These are phyloP conservation scores for Himalopsyche japonica DNA, from an alignment of 2,888 invertebrate genomes.

Conservation along the genomic window DNA sequence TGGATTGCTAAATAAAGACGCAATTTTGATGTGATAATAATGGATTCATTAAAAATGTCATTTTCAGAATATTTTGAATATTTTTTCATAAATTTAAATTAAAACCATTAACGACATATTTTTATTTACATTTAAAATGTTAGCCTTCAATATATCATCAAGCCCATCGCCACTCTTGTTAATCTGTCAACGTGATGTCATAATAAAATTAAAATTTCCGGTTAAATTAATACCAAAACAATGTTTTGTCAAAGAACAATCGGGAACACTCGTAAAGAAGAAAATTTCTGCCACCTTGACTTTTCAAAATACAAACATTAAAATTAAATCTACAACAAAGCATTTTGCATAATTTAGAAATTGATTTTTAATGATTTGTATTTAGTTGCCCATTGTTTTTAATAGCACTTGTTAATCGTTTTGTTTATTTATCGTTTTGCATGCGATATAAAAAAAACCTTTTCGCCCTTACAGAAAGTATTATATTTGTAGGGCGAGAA, in stretches of 20 bases:
- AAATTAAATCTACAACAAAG: background rate
- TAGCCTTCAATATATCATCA: conserved; percentile 4
- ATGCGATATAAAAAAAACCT: too few species aligned
- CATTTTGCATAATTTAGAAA: background rate
- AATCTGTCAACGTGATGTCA: conserved; percentile 7
- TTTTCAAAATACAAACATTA: background rate
- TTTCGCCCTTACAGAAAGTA: too few species aligned
- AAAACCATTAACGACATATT: background rate
- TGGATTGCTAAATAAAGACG: background rate
- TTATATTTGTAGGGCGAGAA: too few species aligned
- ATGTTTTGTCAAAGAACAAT: background rate
- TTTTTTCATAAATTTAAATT: background rate
- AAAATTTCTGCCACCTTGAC: background rate
- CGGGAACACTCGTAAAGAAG: background rate
- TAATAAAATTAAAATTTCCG: background rate
- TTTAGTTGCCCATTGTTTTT: too few species aligned
- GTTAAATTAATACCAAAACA: background rate
- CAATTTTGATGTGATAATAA: background rate
- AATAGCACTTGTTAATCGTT: too few species aligned
- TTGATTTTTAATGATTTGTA: too few species aligned
- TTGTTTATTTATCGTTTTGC: too few species aligned
- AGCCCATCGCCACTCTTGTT: background rate
- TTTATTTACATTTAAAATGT: background rate
- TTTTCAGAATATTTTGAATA: background rate
- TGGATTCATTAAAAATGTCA: background rate